Conservation (phyloP, 30 jellyfish, hydroid and myxozoan species). For the Aurelia sp. region DNA sequence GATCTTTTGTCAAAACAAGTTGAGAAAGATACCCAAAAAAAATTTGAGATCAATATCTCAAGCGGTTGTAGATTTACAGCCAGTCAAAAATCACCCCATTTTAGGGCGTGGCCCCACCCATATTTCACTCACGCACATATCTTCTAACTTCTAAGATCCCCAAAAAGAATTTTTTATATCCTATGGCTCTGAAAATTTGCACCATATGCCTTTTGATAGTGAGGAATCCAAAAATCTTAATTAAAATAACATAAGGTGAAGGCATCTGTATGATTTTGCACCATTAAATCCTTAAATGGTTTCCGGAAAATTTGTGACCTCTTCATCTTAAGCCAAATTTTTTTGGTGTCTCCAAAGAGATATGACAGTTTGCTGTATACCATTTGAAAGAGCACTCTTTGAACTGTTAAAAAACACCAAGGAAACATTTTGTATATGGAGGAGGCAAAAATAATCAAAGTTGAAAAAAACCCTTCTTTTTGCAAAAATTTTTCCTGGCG, state of each 20-base stretch:
- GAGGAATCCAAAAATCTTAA: neutral
- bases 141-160: neutral
- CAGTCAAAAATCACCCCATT: conserved; percentile 6
- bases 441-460: neutral
- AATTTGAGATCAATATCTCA: conserved; percentile 5
- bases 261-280: neutral
- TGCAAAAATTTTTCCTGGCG: too few species aligned
- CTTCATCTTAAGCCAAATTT: neutral
- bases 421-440: neutral
- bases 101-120: conserved; percentile 40
- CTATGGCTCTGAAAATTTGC: neutral
- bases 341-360: neutral
- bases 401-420: neutral
- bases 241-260: neutral
- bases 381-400: neutral
- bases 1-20: neutral
- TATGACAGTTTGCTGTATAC: neutral
- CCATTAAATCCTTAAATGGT: neutral
- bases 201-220: neutral
- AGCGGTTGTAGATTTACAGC: neutral
- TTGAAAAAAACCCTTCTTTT: too few species aligned
- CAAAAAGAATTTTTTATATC: neutral
- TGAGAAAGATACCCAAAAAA: neutral
- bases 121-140: neutral
- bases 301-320: neutral